Evolutionary conservation across 2,888 invertebrate species (phyloP), one percentile per base, ranked within the genome.

Genomic region (Cryptops parisi): DNA sequence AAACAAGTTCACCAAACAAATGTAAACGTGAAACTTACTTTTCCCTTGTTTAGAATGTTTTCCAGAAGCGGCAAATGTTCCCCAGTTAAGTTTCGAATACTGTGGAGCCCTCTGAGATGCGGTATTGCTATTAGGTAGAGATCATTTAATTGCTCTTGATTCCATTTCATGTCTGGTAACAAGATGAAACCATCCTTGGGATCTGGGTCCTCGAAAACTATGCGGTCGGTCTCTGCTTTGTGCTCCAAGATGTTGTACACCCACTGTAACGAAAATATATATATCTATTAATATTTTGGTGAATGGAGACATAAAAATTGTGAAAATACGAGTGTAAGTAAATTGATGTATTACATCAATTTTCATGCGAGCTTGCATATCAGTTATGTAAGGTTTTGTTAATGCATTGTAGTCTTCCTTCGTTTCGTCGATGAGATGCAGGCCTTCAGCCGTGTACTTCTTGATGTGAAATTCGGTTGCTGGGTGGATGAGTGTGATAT

Each of bases 91-190:
- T 94, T 91, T 61, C 98, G 74, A 33, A 98, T 63, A 0, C 89
- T 90, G 67, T 80, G 83, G 4, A 99, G 76, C 47, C 77, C 79
- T 59, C 75, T 78, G 58, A 78, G 75, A 60, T 81, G 77, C 0
- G 82, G 76, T 54, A 99, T 79, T 0, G 87, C 96, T 52, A 91
- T 70, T 5, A 89, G 70, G 67, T 97, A 91, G 15, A 99, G 70
- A 0, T 83, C 82, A 63, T 87, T 84, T 19, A 79, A 59, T 46
- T 73, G 71, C 44, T 77, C 68, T 15, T 88, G 86, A 70, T 94
- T 86, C 97, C 98, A 98, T 70, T 98, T 99, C 54, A 96, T 73
- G 70, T 99, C 98, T 0, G 91, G 93, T 1, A 93, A 64, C 15
- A 99, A 69, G 15, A 97, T 73, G 67, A 96, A 97, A 0, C 96